Base-by-base conservation (phyloP, 1,140 invertebrate genomes). In the Vanessa tameamea region DNA sequence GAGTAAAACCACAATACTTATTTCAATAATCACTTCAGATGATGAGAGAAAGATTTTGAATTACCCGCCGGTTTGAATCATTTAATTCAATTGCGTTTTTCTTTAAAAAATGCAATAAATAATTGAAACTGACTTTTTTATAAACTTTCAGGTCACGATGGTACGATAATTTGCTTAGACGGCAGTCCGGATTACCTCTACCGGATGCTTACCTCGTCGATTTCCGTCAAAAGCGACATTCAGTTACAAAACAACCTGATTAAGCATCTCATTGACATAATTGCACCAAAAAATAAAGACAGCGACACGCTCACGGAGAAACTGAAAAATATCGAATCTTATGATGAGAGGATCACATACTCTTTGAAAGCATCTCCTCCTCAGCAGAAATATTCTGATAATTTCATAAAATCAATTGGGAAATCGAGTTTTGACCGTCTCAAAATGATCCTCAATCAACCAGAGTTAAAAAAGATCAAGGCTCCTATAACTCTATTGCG, bases 401-500 rank as follows among this genome's bases (percentile, higher is more conserved):
- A 31, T 37, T 61, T 61, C 57, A 7, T 61, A 37, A 16, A 37
- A 61, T 61, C 57, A 0, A 81, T 95, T 5, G 88, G 93, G 7
- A 81, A 79, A 1, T 87, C 91, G 2, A 86, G 94, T 70, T 96
- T 94, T 73, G 92, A 94, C 20, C 87, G 95, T n/a, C 66, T 96
- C 0, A 91, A 94, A 75, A 94, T 95, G 26, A 67, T 95, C 0
- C 73, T 93, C 0, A 91, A 95, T 65, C 31, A 74, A 0, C 82
- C 86, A 0, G 87, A 84, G 20, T 82, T 90, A 37, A 85, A 79
- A 31, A 93, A 93, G 69, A 71, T 95, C 4, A 94, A 94, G 81
- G 94, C 95, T 0, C 93, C 93, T 0, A 94, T 96, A 5, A 93
- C 92, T 5, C 90, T 97, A 13, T 85, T 96, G 4, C 94, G 95